A percentile compares a stretch with the other conserved stretches of the same genome.
Conservation (phyloP, 2,797 vertebrate genomes). For the Coregonus ussuriensis region DNA sequence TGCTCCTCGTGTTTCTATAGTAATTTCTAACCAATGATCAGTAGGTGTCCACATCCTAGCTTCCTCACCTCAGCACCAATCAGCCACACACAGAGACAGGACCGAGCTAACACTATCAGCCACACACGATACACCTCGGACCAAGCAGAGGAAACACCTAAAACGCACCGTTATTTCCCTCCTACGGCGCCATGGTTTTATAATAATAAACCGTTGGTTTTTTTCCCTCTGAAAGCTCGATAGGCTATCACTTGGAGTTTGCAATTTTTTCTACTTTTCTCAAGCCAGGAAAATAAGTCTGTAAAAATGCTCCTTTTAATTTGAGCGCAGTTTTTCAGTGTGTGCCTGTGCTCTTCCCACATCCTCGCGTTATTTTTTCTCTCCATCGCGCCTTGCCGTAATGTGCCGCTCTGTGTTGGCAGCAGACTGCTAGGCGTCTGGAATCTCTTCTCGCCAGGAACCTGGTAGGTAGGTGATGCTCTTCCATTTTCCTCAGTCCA, state of each 20-base stretch:
- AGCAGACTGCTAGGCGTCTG: slow-evolving; percentile 87
- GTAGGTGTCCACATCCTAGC: slow-evolving; percentile 90
- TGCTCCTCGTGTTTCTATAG: slow-evolving; percentile 85
- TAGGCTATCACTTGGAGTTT: slow-evolving; percentile 11
- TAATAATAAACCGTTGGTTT: background rate
- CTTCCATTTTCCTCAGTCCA: slow-evolving; percentile 62
- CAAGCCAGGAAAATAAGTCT: slow-evolving; percentile 63
- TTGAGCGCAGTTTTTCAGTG: slow-evolving; percentile 60
- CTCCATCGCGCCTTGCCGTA: slow-evolving; percentile 66
- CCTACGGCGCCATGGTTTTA: slow-evolving; percentile 41
- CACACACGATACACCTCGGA: slow-evolving; percentile 66
- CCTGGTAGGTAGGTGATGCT: slow-evolving; percentile 87
- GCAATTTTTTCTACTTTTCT: slow-evolving; percentile 50
- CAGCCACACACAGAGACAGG: slow-evolving; percentile 90
- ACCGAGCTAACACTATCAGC: slow-evolving; percentile 74
- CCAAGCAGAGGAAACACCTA: slow-evolving; percentile 60
- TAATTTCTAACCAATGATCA: slow-evolving; percentile 93
- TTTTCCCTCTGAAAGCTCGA: slow-evolving; percentile 19
- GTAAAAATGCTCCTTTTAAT: slow-evolving; percentile 76
- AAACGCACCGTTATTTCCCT: slow-evolving; percentile 42
- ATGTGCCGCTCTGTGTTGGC: slow-evolving; percentile 88
- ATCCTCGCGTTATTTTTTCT: slow-evolving; percentile 50
- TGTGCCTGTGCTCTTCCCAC: slow-evolving; percentile 55
- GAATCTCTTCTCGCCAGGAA: slow-evolving; percentile 82
- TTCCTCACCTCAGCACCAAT: slow-evolving; percentile 91